Percentiles rank a stretch among this genome's conserved stretches.
Evolutionary conservation across 2,113 vertebrate species (phyloP).

Genomic region (Arenaria interpres): DNA sequence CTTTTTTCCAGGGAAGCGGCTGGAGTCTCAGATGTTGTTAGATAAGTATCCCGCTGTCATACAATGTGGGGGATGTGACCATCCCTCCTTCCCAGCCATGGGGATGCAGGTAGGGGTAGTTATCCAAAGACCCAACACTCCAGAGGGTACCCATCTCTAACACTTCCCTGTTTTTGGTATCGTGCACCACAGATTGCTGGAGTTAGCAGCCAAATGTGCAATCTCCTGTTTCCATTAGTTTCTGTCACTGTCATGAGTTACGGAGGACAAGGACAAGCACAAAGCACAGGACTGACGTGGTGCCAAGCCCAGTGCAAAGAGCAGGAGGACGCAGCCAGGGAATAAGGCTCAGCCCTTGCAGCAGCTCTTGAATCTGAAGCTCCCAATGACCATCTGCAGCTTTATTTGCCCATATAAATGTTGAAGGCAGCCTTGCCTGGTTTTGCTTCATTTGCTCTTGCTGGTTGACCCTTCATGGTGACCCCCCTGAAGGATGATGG

Average conservation of each 20-base stretch:
- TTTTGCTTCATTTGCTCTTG: background rate
- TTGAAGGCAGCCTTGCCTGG: background rate
- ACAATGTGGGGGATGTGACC: background rate
- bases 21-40: background rate
- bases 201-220: background rate
- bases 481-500: rapidly evolving
- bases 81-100: background rate
- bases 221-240: background rate
- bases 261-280: rapidly evolving
- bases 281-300: background rate
- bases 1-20: background rate
- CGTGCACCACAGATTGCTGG: rapidly evolving
- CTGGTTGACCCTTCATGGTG: background rate
- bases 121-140: background rate
- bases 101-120: background rate
- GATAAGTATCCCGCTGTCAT: background rate
- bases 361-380: background rate
- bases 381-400: background rate
- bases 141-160: background rate
- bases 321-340: background rate
- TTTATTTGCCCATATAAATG: background rate
- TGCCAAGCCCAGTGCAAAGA: background rate
- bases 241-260: background rate
- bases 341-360: background rate
- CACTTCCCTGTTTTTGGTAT: background rate